Percentiles rank a stretch among this genome's conserved stretches.
phyloP scores from a whole-genome alignment of 2,113 vertebrate species.

The Dolichallabes microphthalmus region DNA sequence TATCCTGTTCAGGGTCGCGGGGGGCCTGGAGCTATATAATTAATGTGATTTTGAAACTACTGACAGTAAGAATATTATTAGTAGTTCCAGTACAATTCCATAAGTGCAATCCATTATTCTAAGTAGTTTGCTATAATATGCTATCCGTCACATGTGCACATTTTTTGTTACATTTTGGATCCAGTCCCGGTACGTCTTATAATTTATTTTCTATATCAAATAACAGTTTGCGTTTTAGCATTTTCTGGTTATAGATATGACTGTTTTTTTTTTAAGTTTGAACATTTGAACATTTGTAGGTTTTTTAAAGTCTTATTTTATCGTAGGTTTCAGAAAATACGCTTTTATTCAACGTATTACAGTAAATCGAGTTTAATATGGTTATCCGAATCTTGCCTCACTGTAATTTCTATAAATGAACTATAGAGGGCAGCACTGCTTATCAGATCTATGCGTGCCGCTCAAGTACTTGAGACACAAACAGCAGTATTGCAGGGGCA shows the following conservation, averaged over 20 bases:
- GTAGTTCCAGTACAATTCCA: background rate
- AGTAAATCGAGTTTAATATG: background rate
- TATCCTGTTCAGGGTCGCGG: too few species aligned
- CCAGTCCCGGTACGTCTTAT: background rate
- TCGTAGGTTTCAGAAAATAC: background rate
- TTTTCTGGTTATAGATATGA: background rate
- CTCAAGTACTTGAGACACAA: background rate
- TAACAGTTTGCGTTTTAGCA: background rate
- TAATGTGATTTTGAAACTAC: background rate
- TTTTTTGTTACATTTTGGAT: background rate
- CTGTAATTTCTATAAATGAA: slow-evolving; percentile 31
- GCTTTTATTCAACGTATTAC: background rate
- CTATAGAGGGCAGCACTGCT: slow-evolving; percentile 55
- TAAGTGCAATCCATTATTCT: background rate
- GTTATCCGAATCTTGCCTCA: background rate
- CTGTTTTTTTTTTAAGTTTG: background rate
- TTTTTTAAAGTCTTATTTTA: background rate
- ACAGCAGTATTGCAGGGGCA: slow-evolving; percentile 36
- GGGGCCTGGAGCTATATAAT: too few species aligned
- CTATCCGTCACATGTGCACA: background rate
- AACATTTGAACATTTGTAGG: background rate
- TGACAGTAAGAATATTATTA: background rate
- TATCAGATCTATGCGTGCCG: slow-evolving; percentile 7
- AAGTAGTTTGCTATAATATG: background rate
- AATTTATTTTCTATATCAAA: background rate